These are phyloP conservation scores for Sialia sialis DNA, from an alignment of 2,113 vertebrate species.

Conservation along the genomic window DNA sequence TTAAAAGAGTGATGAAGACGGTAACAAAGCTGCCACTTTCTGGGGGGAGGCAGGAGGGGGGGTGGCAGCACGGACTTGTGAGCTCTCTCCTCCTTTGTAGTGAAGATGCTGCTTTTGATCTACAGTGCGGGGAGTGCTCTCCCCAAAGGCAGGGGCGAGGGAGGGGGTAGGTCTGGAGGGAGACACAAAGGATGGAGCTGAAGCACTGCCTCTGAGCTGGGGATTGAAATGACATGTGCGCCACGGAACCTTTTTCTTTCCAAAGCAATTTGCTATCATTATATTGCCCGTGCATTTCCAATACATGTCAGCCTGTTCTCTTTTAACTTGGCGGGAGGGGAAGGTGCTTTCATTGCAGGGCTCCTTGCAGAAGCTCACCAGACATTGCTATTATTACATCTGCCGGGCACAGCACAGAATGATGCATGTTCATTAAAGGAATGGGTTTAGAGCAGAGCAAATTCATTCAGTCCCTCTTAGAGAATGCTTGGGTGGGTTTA, in stretches of 20 bases:
- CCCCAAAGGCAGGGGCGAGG: constrained; percentile 7
- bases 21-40: neutral
- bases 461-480: neutral
- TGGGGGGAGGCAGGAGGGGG: no score
- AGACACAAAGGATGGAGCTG: constrained; percentile 55
- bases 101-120: constrained; percentile 15
- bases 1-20: neutral
- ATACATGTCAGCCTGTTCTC: constrained; percentile 67
- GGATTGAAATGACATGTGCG: constrained; percentile 55
- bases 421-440: constrained; percentile 52
- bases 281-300: constrained; percentile 66
- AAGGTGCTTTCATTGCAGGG: constrained; percentile 61
- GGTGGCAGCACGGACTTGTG: rapidly evolving
- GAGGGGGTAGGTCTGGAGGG: neutral
- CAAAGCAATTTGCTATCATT: constrained; percentile 72
- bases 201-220: constrained; percentile 8
- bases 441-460: neutral
- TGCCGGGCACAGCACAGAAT: constrained; percentile 8
- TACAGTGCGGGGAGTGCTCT: neutral
- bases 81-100: neutral
- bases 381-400: constrained; percentile 50
- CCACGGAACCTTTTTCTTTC: constrained; percentile 53
- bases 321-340: constrained; percentile 64
- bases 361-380: constrained; percentile 29
- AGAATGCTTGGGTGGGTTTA: neutral